Evolutionary conservation across 2,113 vertebrate species (phyloP), one percentile per base, ranked within the genome.

Genomic region (Eidolon helvum): DNA sequence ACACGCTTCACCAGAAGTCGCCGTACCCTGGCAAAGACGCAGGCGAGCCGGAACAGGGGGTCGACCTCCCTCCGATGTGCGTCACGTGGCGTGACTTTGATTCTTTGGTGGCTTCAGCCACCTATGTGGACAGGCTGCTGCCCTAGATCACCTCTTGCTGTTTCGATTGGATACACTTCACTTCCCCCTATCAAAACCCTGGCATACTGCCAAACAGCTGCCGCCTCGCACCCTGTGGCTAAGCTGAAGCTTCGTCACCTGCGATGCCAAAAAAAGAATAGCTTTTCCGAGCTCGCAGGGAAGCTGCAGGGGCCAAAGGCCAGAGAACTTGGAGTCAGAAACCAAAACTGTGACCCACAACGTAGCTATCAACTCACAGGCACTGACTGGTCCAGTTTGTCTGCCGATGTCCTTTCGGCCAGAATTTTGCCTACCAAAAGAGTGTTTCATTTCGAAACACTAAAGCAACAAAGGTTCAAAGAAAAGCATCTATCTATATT

Each of bases 1-100:
- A 68, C 16, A 38, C 12, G 72, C 57, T 82, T 93, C 91, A 86
- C 97, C 98, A 95, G 88, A 97, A 98, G 97, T 97, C 66, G 33
- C 74, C 72, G 83, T 84, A 88, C 93, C 77, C 92, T 97, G 96
- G 97, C 96, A 92, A 26, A 75, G 84, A 78, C 80, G 35, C 24
- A 72, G 94, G 97, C 97, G 91, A 96, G 2, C 75, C 45, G 33
- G 35, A 85, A 33, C 11, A 84, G 92, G 0, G 1, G 77, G 59
- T 35, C 87, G 87, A 94, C 95, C 91, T 95, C 97, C 95, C 87
- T 93, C 50, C 96, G 90, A 66, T 40, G 12, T 71, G 24, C 74
- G 91, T 97, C 93, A 63, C 72, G 30, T 79, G 61, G 38, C 45
- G 33, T 96, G 96, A 95, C 95, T 95, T 96, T 92, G 53, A 38